phyloP scores from a whole-genome alignment of 2,113 vertebrate species.

The Sarotherodon lohbergeri region DNA sequence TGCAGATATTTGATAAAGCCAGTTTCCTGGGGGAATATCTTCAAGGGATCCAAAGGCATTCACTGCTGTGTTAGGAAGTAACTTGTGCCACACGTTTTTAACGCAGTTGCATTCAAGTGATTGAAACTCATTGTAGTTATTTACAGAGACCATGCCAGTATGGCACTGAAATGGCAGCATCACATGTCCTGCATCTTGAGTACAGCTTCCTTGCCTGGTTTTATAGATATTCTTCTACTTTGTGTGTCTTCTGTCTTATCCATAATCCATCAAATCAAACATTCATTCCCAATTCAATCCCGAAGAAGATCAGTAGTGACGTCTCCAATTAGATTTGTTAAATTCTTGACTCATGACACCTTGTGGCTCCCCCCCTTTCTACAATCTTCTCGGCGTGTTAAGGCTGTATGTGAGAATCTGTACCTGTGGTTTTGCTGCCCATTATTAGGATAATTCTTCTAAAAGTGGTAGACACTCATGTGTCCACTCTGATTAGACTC shows the following conservation, averaged over 20 bases:
- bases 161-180: neutral
- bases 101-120: neutral
- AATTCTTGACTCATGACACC: neutral
- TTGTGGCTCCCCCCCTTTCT: neutral
- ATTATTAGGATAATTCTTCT: neutral
- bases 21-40: slow-evolving; percentile 33
- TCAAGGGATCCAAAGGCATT: slow-evolving; percentile 19
- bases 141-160: neutral
- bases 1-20: slow-evolving; percentile 2
- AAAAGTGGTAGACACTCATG: neutral
- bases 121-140: neutral
- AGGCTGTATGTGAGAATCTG: neutral
- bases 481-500: slow-evolving; percentile 5
- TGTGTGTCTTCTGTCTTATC: neutral
- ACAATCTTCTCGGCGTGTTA: neutral
- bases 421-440: neutral
- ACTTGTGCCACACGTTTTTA: neutral
- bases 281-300: neutral
- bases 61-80: neutral
- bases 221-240: neutral
- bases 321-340: neutral
- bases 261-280: neutral
- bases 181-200: neutral
- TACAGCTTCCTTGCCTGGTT: neutral
- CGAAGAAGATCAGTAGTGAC: neutral